Percentiles rank a stretch among this genome's conserved stretches.
These are phyloP conservation scores for Sebastiscus albofasciatus DNA, from an alignment of 2,797 vertebrate genomes.

Conservation along the genomic window DNA sequence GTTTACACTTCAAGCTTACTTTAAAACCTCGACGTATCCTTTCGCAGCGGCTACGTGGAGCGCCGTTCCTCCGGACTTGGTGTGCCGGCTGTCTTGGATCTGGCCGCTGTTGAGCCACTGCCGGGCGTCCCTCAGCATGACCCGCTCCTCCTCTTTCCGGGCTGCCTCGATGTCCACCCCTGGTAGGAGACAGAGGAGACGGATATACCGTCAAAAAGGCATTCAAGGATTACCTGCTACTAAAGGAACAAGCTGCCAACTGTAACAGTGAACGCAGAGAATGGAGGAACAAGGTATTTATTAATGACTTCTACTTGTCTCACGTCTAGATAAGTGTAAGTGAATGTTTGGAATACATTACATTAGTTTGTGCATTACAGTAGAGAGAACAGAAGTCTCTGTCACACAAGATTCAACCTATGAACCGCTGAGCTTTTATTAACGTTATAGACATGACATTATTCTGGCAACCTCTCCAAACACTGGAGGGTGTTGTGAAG, in stretches of 20 bases:
- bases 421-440: background rate
- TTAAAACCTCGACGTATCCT: slow-evolving; percentile 99
- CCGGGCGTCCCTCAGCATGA: slow-evolving; percentile 96
- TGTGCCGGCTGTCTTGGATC: slow-evolving; percentile 92
- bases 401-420: background rate
- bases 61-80: slow-evolving; percentile 97
- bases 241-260: slow-evolving; percentile 12
- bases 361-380: background rate
- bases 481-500: slow-evolving; percentile 41
- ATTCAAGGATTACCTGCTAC: slow-evolving; percentile 12
- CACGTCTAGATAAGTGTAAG: background rate
- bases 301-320: background rate
- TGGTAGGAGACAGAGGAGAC: slow-evolving; percentile 56
- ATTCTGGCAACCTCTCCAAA: background rate
- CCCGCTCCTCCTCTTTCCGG: slow-evolving; percentile 96
- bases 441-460: background rate
- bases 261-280: slow-evolving; percentile 12
- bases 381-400: too few species aligned
- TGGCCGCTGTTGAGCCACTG: slow-evolving; percentile 99
- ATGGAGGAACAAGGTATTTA: background rate
- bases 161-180: slow-evolving; percentile 98
- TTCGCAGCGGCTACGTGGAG: slow-evolving; percentile 98
- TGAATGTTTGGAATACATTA: slow-evolving; percentile 1
- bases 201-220: background rate
- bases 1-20: slow-evolving; percentile 83